Percentiles rank a stretch among this genome's conserved stretches.
Evolutionary conservation across 2,113 vertebrate species (phyloP).

Genomic region (Rousettus leschenaultii): DNA sequence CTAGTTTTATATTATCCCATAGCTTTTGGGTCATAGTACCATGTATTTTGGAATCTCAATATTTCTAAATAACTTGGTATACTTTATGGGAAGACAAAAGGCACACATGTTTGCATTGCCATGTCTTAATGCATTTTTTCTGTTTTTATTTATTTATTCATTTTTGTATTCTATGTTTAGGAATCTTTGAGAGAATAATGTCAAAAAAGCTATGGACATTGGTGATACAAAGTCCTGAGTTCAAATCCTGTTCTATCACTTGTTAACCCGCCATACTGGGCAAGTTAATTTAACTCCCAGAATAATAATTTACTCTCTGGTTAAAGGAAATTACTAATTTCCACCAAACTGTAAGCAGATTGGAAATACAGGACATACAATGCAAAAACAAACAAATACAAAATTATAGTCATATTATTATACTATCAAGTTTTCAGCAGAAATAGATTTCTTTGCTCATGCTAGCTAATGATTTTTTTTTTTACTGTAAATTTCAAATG

Average conservation of each 20-base stretch:
- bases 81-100: neutral
- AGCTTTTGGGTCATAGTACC: neutral
- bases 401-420: neutral
- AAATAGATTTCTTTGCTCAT: neutral
- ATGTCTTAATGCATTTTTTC: neutral
- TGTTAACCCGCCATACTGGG: neutral
- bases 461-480: neutral
- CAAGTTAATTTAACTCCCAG: neutral
- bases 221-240: neutral
- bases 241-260: neutral
- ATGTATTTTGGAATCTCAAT: neutral
- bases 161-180: neutral
- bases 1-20: too few relatives aligned
- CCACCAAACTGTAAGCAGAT: too few relatives aligned
- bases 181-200: neutral
- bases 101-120: neutral
- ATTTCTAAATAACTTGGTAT: neutral
- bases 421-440: neutral
- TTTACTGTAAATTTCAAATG: neutral
- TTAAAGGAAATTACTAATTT: neutral
- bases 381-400: neutral
- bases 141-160: neutral
- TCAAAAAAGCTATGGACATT: neutral
- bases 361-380: neutral
- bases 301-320: neutral